Evolutionary conservation across 1,140 invertebrate genomes (phyloP).

Genomic region (Zophobas atratus): DNA sequence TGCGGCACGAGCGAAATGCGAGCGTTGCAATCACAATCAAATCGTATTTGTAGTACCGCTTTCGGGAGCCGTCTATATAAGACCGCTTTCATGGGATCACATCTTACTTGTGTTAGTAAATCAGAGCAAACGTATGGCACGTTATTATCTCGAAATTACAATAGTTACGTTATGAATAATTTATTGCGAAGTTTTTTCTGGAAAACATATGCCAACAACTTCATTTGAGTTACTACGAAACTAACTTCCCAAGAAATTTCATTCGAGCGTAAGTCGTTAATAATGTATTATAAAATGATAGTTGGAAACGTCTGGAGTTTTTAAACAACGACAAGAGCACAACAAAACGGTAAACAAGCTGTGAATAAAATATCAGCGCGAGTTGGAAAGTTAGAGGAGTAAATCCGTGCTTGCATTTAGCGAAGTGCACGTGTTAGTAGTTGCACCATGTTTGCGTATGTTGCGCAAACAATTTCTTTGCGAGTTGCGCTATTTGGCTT

Average conservation of each 20-base stretch:
- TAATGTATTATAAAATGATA: constrained; percentile 13
- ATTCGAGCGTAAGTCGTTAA: constrained; percentile 1
- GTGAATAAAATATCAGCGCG: neutral
- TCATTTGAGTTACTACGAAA: neutral
- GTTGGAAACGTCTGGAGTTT: neutral
- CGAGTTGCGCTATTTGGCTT: neutral
- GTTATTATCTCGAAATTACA: constrained; percentile 11
- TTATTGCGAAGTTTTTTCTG: neutral
- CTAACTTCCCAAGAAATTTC: constrained; percentile 1
- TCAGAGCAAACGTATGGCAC: neutral
- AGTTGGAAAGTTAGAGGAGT: too few relatives aligned
- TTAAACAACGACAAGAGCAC: neutral
- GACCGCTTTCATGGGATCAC: too few relatives aligned
- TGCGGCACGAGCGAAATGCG: too few relatives aligned
- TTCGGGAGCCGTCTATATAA: too few relatives aligned
- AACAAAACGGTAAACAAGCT: constrained; percentile 5
- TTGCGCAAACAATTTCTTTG: too few relatives aligned
- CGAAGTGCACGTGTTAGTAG: neutral
- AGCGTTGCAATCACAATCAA: too few relatives aligned
- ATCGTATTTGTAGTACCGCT: too few relatives aligned
- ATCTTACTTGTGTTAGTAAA: too few relatives aligned
- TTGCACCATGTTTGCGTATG: neutral
- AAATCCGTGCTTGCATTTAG: too few relatives aligned
- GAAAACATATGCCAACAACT: neutral
- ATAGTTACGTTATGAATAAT: constrained; percentile 6